phyloP scores from a whole-genome alignment of 2,113 vertebrate genomes.

The Sminthopsis crassicaudata region DNA sequence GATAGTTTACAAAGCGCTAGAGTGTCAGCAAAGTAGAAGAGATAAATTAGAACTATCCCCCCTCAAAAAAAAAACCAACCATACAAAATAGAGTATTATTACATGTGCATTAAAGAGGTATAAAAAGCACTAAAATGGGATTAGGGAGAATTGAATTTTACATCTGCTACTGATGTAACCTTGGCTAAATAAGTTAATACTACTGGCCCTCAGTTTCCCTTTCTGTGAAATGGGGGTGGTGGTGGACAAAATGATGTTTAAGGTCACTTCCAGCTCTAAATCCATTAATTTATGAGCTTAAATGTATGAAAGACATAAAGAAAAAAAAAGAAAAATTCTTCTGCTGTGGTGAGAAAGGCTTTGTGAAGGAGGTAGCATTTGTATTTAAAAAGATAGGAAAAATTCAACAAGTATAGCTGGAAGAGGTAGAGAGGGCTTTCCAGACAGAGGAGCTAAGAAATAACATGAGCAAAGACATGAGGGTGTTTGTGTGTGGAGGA shows the following conservation, averaged over 20 bases:
- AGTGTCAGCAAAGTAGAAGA: not conserved
- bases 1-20: not conserved
- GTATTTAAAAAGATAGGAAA: not conserved
- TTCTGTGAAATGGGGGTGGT: not conserved
- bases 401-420: not conserved
- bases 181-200: not conserved
- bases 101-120: too few relatives aligned
- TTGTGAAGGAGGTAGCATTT: not conserved
- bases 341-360: not conserved
- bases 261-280: not conserved
- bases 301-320: not conserved
- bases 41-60: not conserved
- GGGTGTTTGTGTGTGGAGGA: not conserved
- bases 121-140: too few relatives aligned
- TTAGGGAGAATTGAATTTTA: not conserved
- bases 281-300: not conserved
- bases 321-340: not conserved
- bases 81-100: too few relatives aligned
- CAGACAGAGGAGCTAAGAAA: too few relatives aligned
- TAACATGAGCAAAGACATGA: too few relatives aligned
- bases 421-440: not conserved
- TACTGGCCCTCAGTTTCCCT: not conserved
- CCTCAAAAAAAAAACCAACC: not conserved
- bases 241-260: not conserved
- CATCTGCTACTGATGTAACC: not conserved